Evolutionary conservation across 2,113 vertebrate species (phyloP).

Genomic region (Ophiodon elongatus): DNA sequence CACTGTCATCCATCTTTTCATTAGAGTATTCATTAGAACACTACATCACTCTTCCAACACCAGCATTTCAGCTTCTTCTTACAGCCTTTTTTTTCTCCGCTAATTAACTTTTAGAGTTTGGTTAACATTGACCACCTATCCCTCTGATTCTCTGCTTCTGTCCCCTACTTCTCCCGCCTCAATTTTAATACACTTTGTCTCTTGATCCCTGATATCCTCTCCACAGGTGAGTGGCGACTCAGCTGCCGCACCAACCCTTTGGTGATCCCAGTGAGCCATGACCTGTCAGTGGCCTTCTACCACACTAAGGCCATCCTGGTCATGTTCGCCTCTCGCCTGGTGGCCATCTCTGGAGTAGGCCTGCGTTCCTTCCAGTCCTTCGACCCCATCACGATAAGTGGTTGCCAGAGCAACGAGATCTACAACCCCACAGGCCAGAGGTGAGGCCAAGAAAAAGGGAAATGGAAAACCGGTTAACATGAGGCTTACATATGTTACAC

Average conservation of each 20-base stretch:
- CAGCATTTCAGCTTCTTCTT: not conserved
- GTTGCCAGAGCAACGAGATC: slow-evolving; percentile 98
- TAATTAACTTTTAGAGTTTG: not conserved
- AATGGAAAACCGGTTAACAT: not conserved
- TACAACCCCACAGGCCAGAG: slow-evolving; percentile 96
- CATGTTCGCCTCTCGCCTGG: slow-evolving; percentile 91
- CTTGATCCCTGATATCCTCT: slow-evolving; percentile 8
- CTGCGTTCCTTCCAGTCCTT: slow-evolving; percentile 99
- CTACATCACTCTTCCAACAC: slow-evolving; percentile 4
- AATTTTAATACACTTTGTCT: not conserved
- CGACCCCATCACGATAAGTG: slow-evolving; percentile 98
- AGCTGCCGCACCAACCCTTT: slow-evolving; percentile 98
- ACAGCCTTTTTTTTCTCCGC: not conserved
- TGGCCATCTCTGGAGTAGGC: slow-evolving; percentile 97
- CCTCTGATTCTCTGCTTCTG: not conserved
- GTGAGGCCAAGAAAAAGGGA: slow-evolving; percentile 82
- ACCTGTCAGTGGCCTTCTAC: slow-evolving; percentile 98
- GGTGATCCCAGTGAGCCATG: slow-evolving; percentile 97
- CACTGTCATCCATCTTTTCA: not conserved
- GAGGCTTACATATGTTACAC: not conserved
- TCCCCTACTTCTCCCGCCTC: not conserved
- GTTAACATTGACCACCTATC: slow-evolving; percentile 8
- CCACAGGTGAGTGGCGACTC: slow-evolving; percentile 93
- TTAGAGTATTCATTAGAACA: not conserved
- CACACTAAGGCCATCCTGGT: slow-evolving; percentile 94